Percentiles rank a stretch among this genome's conserved stretches.
These are phyloP conservation scores for Dermochelys coriacea DNA, from an alignment of 2,797 vertebrate genomes.

Conservation along the genomic window DNA sequence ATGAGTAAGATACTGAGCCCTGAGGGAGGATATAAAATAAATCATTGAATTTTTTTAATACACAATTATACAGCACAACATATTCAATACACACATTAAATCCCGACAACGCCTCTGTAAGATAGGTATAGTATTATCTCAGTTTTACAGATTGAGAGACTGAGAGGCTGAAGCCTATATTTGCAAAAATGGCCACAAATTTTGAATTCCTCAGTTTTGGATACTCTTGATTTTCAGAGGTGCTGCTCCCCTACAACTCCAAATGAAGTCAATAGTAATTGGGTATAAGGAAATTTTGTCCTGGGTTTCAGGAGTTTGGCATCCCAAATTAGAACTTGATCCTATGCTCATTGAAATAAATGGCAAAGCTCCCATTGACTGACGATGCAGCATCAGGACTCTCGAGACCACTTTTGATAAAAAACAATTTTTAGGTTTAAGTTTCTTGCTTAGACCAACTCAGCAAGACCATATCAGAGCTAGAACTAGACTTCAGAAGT, in stretches of 20 bases:
- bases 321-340: neutral
- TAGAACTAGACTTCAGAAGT: conserved; percentile 66
- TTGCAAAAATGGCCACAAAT: neutral
- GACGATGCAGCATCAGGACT: neutral
- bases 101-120: neutral
- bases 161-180: neutral
- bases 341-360: neutral
- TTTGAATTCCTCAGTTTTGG: neutral
- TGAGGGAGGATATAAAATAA: neutral
- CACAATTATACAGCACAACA: neutral
- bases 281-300: neutral
- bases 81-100: neutral
- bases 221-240: neutral
- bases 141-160: neutral
- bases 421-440: neutral
- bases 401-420: neutral
- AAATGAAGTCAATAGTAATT: neutral
- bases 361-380: neutral
- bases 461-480: conserved; percentile 50
- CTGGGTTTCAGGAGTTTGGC: neutral
- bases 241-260: neutral
- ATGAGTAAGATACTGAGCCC: neutral
- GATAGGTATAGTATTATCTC: neutral
- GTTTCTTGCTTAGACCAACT: conserved; percentile 37
- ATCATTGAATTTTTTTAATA: neutral